Evolutionary conservation across 2,797 vertebrate species (phyloP).

Genomic region (Notolepis coatsorum): DNA sequence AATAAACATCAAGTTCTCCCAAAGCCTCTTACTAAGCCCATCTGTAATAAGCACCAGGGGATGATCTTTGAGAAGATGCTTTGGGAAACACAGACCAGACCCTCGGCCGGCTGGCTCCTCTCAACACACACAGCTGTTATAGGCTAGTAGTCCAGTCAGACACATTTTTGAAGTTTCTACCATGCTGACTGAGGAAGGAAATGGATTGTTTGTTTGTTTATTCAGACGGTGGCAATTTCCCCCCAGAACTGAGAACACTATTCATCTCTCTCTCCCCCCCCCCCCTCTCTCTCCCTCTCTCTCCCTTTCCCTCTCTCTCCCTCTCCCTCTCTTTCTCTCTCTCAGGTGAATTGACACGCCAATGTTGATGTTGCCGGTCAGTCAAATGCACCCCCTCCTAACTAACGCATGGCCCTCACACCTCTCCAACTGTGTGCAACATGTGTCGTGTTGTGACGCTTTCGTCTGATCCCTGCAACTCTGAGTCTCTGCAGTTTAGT

Average conservation of each 20-base stretch:
- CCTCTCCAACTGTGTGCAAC: too few species aligned
- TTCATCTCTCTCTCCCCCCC: conserved; percentile 43
- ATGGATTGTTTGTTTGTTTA: conserved; percentile 74
- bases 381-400: too few species aligned
- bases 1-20: background rate
- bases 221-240: conserved; percentile 73
- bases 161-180: conserved; percentile 61
- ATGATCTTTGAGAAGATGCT: background rate
- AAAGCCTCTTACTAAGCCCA: conserved; percentile 9
- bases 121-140: conserved; percentile 27
- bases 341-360: conserved; percentile 37
- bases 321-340: background rate
- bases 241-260: conserved; percentile 52
- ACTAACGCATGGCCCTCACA: too few species aligned
- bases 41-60: conserved; percentile 2
- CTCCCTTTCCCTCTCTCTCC: background rate
- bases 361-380: too few species aligned
- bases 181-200: conserved; percentile 67
- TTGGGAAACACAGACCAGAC: background rate
- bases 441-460: conserved; percentile 27
- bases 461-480: conserved; percentile 36
- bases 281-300: background rate
- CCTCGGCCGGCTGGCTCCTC: too few species aligned
- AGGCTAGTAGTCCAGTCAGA: conserved; percentile 15
- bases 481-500: too few species aligned